Base-by-base conservation (phyloP, 2,888 invertebrate species). In the Rapana venosa region DNA sequence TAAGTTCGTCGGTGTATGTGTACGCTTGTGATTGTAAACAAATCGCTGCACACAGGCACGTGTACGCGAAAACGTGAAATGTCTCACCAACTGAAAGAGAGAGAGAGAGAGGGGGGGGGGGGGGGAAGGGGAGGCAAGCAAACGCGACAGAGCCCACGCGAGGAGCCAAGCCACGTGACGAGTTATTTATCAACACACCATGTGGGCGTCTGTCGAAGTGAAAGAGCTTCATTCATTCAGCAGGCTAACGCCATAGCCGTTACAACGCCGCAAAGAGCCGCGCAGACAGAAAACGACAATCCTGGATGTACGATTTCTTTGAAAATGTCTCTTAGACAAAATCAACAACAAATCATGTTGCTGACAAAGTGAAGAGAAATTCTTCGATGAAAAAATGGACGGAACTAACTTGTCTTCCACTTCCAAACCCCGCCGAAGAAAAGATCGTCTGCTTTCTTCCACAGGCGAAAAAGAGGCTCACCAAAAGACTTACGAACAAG, bases 101-200 rank as follows among this genome's bases (percentile, higher is more conserved):
- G 61, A 61, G 20, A 61, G 61, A 61, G 61, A 61, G 61, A 61
- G 61, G 13, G 61, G 13, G 61, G 13, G 61, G 13, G 61, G 22
- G 15, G 22, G 61, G 61, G 61, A 61, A 1, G 22, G 61, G 22
- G 61, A 15, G 20, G 20, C 61, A 32, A 8, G 74, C 20, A 87
- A 74, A 35, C 26, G 87, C 47, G 74, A 74, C n/a, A 74, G 11
- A 47, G 74, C 74, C 87, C 74, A 87, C 74, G 66, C 61, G 61
- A 30, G 47, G 30, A 13, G 79, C 17, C 30, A 36, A 81, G 22
- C 32, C 74, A 74, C 30, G 36, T 87, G 87, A 74, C 26, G 58
- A 6, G 32, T 58, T 30, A 85, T 47, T 87, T 74, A 70, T 87
- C 47, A 61, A 74, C 87, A 61, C 36, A n/a, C 87, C 87, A 87